These are phyloP conservation scores for Scaptomyza montana DNA, from an alignment of 1,140 invertebrate species.

Conservation along the genomic window DNA sequence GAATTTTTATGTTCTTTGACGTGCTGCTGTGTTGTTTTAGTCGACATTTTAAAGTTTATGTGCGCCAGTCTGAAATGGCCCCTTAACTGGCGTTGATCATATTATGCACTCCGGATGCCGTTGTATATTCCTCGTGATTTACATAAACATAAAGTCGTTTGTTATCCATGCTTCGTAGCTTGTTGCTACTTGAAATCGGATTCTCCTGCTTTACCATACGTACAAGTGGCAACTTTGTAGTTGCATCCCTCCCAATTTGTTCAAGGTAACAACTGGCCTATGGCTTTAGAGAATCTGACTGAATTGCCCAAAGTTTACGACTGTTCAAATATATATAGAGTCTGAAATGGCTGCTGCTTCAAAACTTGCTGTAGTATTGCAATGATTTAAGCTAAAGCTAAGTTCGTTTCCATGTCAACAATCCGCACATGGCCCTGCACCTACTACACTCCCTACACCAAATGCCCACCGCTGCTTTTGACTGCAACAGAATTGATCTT, in stretches of 20 bases:
- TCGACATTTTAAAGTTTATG: slow-evolving; percentile 65
- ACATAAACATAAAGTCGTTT: slow-evolving; percentile 78
- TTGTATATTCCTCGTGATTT: slow-evolving; percentile 56
- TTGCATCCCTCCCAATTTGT: background rate
- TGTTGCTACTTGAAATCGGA: slow-evolving; percentile 5
- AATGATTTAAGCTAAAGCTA: slow-evolving; percentile 56
- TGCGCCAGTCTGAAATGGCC: slow-evolving; percentile 27
- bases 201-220: slow-evolving; percentile 15
- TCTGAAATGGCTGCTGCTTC: slow-evolving; percentile 61
- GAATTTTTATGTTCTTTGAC: slow-evolving; percentile 70
- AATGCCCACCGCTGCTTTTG: background rate
- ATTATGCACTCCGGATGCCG: slow-evolving; percentile 73
- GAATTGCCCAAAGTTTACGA: slow-evolving; percentile 57
- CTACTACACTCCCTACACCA: too few species aligned
- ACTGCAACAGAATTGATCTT: slow-evolving; percentile 27
- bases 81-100: slow-evolving; percentile 58
- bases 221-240: background rate
- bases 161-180: slow-evolving; percentile 53
- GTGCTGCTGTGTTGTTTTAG: slow-evolving; percentile 27
- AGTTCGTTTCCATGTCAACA: slow-evolving; percentile 74
- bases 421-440: slow-evolving; percentile 33
- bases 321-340: slow-evolving; percentile 49
- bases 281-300: background rate
- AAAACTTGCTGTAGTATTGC: slow-evolving; percentile 57
- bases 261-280: background rate